A percentile compares a stretch with the other conserved stretches of the same genome.
Conservation (phyloP, 1,140 invertebrate genomes). For the Trachymyrmex cornetzi region DNA sequence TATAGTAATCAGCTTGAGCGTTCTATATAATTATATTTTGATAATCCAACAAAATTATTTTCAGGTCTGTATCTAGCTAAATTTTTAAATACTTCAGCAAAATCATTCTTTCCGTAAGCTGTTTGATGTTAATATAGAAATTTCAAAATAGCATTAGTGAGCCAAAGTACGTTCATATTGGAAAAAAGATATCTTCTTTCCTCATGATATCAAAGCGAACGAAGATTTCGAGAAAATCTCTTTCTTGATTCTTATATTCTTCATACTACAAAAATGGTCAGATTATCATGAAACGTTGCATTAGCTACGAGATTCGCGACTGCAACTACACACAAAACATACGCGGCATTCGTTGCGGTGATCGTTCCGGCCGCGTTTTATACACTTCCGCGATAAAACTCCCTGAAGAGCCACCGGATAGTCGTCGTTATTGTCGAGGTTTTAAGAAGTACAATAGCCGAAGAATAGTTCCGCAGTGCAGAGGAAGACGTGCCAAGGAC, state of each 20-base stretch:
- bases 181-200: slow-evolving; percentile 1
- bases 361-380: slow-evolving; percentile 40
- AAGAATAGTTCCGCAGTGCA: background rate
- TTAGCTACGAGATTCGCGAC: slow-evolving; percentile 20
- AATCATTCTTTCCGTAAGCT: background rate
- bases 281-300: slow-evolving; percentile 21
- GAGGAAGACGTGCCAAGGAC: slow-evolving; percentile 29
- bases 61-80: too few species aligned
- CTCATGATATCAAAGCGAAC: background rate
- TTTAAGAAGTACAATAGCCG: slow-evolving; percentile 51
- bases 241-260: slow-evolving; percentile 11
- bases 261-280: slow-evolving; percentile 3
- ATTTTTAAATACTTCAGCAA: too few species aligned
- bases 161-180: background rate
- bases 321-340: slow-evolving; percentile 18
- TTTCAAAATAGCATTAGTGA: background rate
- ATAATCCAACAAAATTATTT: too few species aligned
- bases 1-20: too few species aligned
- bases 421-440: slow-evolving; percentile 53
- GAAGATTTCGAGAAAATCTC: slow-evolving; percentile 27
- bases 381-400: slow-evolving; percentile 56
- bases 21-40: background rate
- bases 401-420: slow-evolving; percentile 32
- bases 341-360: slow-evolving; percentile 33
- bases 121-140: background rate